Evolutionary conservation across 2,113 vertebrate genomes (phyloP).

Genomic region (Pardalotus punctatus): DNA sequence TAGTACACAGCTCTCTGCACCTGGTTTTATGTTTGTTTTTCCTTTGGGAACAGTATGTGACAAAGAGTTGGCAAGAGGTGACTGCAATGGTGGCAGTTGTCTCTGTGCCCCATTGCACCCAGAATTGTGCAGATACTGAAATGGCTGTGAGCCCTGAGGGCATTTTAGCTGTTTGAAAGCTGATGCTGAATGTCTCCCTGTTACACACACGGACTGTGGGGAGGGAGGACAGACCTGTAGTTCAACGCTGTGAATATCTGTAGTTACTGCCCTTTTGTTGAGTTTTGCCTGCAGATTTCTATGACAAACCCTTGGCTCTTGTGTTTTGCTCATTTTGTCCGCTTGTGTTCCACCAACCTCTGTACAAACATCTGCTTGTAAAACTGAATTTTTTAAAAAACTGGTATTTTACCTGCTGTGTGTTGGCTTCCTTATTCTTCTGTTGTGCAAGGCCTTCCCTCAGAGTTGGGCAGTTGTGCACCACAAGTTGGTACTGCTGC

Average conservation of each 20-base stretch:
- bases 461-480: not conserved
- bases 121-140: not conserved
- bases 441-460: not conserved
- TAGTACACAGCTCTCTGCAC: not conserved
- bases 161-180: not conserved
- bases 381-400: slow-evolving; percentile 15
- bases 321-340: not conserved
- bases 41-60: not conserved
- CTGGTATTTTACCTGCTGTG: not conserved
- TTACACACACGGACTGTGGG: not conserved
- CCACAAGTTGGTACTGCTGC: not conserved
- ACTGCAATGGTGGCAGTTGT: not conserved
- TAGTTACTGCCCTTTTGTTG: not conserved
- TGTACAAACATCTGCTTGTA: slow-evolving; percentile 46
- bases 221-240: not conserved
- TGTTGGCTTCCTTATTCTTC: slow-evolving; percentile 8
- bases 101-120: not conserved
- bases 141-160: not conserved
- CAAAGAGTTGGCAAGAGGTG: not conserved
- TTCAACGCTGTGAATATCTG: not conserved
- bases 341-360: not conserved
- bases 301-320: not conserved
- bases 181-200: slow-evolving; percentile 6
- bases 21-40: not conserved
- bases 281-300: slow-evolving; percentile 21